These are phyloP conservation scores for Acanthurus leucopareius DNA, from an alignment of 2,797 vertebrate genomes.

Conservation along the genomic window DNA sequence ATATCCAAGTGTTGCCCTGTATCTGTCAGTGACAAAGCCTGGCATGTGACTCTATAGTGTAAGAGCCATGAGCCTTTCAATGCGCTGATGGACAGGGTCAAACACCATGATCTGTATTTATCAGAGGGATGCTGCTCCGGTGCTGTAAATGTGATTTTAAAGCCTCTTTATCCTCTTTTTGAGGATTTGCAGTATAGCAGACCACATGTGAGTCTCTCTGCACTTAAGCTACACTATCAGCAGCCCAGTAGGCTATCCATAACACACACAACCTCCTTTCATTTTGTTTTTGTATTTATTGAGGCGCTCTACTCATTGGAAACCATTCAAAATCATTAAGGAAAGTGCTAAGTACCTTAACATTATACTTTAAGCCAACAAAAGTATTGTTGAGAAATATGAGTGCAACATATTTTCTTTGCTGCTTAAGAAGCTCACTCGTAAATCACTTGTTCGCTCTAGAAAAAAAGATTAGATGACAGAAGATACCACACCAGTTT, in stretches of 20 bases:
- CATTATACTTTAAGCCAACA: constrained; percentile 69
- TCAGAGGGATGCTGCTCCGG: constrained; percentile 79
- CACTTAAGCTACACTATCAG: constrained; percentile 81
- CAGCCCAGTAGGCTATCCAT: constrained; percentile 73
- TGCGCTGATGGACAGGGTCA: constrained; percentile 83
- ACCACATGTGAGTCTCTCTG: constrained; percentile 77
- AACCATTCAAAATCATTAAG: constrained; percentile 73
- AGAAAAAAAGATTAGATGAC: constrained; percentile 70
- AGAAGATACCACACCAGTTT: constrained; percentile 50
- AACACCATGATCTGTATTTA: constrained; percentile 86
- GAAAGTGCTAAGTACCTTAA: constrained; percentile 79
- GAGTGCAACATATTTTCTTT: constrained; percentile 63
- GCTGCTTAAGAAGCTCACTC: constrained; percentile 66
- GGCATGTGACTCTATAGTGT: constrained; percentile 60
- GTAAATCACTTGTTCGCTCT: constrained; percentile 77
- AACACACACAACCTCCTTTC: constrained; percentile 61
- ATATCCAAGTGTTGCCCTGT: constrained; percentile 60
- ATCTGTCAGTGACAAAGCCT: constrained; percentile 71
- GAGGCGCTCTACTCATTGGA: constrained; percentile 59
- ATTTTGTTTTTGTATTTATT: constrained; percentile 62
- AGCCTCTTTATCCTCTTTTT: constrained; percentile 85
- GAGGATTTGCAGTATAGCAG: constrained; percentile 83
- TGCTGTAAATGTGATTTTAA: constrained; percentile 85
- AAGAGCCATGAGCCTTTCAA: constrained; percentile 59
- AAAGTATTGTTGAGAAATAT: constrained; percentile 65